These are phyloP conservation scores for Danaus plexippus DNA, from an alignment of 1,140 invertebrate genomes.

Conservation along the genomic window DNA sequence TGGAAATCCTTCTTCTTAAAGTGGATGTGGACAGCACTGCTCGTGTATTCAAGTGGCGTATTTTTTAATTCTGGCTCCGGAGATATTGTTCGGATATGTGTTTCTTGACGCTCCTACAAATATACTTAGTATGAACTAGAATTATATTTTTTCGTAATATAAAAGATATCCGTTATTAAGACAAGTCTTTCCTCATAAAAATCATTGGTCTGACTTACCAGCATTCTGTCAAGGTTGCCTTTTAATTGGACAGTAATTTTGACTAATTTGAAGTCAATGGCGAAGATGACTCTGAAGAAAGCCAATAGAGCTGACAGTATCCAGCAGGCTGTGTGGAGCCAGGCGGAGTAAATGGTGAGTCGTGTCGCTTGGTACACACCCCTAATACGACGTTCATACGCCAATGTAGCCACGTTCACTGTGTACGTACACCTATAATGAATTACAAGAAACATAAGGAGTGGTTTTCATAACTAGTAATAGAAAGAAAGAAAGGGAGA, in stretches of 20 bases:
- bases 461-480: too few species aligned
- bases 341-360: slow-evolving; percentile 51
- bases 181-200: background rate
- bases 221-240: slow-evolving; percentile 47
- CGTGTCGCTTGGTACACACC: slow-evolving; percentile 54
- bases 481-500: too few species aligned
- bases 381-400: slow-evolving; percentile 51
- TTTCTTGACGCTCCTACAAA: slow-evolving; percentile 41
- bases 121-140: background rate
- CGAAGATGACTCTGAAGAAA: slow-evolving; percentile 41
- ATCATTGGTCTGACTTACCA: slow-evolving; percentile 29
- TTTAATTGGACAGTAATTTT: slow-evolving; percentile 42
- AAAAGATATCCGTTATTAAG: background rate
- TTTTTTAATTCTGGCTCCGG: slow-evolving; percentile 19
- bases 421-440: slow-evolving; percentile 46
- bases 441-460: background rate
- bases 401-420: slow-evolving; percentile 49
- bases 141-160: slow-evolving; percentile 1
- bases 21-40: slow-evolving; percentile 22
- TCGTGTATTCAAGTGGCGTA: slow-evolving; percentile 6
- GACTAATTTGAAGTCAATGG: slow-evolving; percentile 61
- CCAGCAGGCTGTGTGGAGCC: slow-evolving; percentile 65
- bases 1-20: slow-evolving; percentile 25
- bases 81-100: slow-evolving; percentile 38
- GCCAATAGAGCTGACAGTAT: slow-evolving; percentile 43